Evolutionary conservation across 1,140 invertebrate genomes (phyloP).

Genomic region (Thereuonema tuberculata): DNA sequence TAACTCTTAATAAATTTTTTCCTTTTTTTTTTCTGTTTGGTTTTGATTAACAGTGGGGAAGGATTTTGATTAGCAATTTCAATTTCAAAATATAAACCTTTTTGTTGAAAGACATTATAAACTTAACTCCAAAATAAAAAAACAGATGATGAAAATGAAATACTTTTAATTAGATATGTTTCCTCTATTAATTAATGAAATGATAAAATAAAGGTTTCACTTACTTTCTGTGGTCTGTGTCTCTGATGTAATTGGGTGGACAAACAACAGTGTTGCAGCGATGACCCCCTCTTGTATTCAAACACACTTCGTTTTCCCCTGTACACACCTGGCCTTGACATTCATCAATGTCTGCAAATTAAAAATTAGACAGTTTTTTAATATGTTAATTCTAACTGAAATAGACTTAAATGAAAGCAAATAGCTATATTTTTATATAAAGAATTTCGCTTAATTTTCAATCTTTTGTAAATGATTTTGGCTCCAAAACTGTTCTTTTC

Average conservation of each 20-base stretch:
- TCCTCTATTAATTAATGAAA: neutral
- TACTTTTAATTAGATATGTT: neutral
- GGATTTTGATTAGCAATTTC: too few species aligned
- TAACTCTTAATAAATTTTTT: too few species aligned
- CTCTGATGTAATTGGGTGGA: constrained; percentile 60
- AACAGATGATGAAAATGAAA: neutral
- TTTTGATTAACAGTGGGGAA: too few species aligned
- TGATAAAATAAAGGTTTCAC: too few species aligned
- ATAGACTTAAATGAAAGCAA: too few species aligned
- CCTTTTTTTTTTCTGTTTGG: too few species aligned
- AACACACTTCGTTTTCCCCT: constrained; percentile 58
- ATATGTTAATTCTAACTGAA: too few species aligned
- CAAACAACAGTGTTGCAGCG: constrained; percentile 76
- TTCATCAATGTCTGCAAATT: constrained; percentile 66
- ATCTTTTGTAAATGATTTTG: too few species aligned
- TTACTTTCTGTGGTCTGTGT: constrained; percentile 59
- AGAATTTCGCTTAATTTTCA: too few species aligned
- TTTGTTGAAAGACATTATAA: too few species aligned
- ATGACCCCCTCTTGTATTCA: constrained; percentile 76
- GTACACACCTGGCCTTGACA: constrained; percentile 50
- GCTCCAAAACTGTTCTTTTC: too few species aligned
- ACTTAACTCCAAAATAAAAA: neutral
- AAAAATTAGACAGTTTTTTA: constrained; percentile 9
- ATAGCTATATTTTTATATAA: constrained; percentile 4
- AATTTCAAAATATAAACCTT: too few species aligned